phyloP scores from a whole-genome alignment of 2,797 vertebrate genomes.

The Myotis findleyi region DNA sequence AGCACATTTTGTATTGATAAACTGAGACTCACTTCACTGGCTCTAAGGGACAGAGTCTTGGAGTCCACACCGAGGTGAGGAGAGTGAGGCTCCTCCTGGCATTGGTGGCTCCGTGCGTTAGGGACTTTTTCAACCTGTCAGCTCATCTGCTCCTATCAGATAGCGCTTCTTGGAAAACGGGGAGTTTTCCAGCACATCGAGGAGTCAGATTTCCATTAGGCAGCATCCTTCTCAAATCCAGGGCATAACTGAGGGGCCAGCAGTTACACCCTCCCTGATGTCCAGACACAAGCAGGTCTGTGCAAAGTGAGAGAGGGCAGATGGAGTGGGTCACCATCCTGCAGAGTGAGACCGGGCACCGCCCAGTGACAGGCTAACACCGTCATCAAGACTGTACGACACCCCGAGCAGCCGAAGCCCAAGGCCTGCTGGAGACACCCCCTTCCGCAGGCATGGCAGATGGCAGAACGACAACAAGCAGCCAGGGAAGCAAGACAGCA shows the following conservation, averaged over 20 bases:
- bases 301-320: accelerated
- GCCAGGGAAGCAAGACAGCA: accelerated
- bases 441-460: accelerated
- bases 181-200: background rate
- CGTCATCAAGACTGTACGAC: background rate
- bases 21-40: background rate
- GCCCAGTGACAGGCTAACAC: accelerated
- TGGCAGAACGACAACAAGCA: accelerated
- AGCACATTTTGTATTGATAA: background rate
- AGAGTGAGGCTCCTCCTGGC: background rate
- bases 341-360: accelerated
- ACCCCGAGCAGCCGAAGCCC: background rate
- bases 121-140: too few relatives aligned
- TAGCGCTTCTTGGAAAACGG: background rate
- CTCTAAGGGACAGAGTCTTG: background rate
- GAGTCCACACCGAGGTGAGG: background rate
- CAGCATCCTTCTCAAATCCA: background rate
- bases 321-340: accelerated
- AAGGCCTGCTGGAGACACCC: background rate
- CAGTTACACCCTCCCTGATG: accelerated
- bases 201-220: background rate
- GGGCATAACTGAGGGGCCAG: background rate
- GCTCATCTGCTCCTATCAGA: background rate
- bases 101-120: too few relatives aligned
- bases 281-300: too few relatives aligned